Conservation (phyloP, 2,888 invertebrate species). For the Brachycybe producta region DNA sequence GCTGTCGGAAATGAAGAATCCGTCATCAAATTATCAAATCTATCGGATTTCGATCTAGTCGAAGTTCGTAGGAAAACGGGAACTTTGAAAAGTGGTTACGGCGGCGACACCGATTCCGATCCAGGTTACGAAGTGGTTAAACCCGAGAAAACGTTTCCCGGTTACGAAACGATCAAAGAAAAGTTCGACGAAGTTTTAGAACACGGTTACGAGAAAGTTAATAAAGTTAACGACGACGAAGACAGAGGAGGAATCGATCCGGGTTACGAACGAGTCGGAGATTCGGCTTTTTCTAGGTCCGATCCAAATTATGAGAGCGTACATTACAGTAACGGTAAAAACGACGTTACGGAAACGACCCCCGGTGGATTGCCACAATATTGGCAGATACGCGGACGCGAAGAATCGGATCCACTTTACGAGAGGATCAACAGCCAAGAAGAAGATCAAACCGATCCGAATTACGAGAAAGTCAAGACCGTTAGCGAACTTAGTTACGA, state of each 20-base stretch:
- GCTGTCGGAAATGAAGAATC: not conserved
- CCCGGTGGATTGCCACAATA: not conserved
- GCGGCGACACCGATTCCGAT: not conserved
- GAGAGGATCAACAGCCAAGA: not conserved
- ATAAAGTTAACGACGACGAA: too few relatives aligned
- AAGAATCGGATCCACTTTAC: conserved; percentile 1
- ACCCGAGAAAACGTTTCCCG: not conserved
- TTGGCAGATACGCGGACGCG: conserved; percentile 1
- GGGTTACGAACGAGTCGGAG: conserved; percentile 2
- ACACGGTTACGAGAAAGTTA: too few relatives aligned
- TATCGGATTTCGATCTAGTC: not conserved
- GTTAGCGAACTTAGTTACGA: conserved; percentile 2
- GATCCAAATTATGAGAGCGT: conserved; percentile 4
- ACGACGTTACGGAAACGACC: not conserved
- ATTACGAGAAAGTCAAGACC: conserved; percentile 6
- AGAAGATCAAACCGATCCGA: conserved; percentile 3
- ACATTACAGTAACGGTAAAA: not conserved
- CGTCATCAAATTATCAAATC: too few relatives aligned
- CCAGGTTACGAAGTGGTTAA: not conserved
- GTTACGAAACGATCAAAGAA: conserved; percentile 2
- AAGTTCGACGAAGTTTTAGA: too few relatives aligned
- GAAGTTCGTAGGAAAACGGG: not conserved
- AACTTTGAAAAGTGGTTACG: not conserved
- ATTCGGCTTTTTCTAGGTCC: not conserved
- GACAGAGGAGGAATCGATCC: not conserved